phyloP scores from a whole-genome alignment of 2,113 vertebrate genomes.

The Oreochromis niloticus region DNA sequence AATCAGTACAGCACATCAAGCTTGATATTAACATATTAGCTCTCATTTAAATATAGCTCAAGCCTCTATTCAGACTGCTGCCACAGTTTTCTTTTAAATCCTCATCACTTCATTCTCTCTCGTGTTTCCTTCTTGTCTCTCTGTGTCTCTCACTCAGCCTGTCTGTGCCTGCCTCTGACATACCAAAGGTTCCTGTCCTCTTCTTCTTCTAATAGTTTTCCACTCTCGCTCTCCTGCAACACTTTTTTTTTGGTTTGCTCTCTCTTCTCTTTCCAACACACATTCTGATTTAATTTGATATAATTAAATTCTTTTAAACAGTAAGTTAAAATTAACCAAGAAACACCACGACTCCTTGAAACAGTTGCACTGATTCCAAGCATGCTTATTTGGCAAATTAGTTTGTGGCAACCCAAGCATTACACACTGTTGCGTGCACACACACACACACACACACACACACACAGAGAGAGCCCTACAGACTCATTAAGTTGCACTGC shows the following conservation, averaged over 20 bases:
- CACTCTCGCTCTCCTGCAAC: not conserved
- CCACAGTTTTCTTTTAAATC: not conserved
- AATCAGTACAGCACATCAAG: not conserved
- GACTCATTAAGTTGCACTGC: not conserved
- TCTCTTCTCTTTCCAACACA: not conserved
- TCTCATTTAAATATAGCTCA: not conserved
- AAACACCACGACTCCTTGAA: not conserved
- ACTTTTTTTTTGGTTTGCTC: not conserved
- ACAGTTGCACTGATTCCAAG: not conserved
- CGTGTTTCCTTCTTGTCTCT: not conserved
- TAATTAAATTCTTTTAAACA: not conserved
- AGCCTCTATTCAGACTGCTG: not conserved
- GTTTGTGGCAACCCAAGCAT: not conserved
- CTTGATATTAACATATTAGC: not conserved
- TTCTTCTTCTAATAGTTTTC: not conserved
- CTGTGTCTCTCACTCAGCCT: not conserved
- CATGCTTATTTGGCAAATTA: not conserved
- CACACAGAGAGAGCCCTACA: accelerated
- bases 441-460: not conserved
- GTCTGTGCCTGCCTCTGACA: constrained; percentile 48
- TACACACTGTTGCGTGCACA: accelerated
- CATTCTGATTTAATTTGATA: not conserved
- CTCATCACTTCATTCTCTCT: not conserved
- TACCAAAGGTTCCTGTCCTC: constrained; percentile 46
- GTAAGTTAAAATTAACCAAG: not conserved